Base-by-base conservation (phyloP, 2,888 invertebrate genomes). In the Drosophila incognita region DNA sequence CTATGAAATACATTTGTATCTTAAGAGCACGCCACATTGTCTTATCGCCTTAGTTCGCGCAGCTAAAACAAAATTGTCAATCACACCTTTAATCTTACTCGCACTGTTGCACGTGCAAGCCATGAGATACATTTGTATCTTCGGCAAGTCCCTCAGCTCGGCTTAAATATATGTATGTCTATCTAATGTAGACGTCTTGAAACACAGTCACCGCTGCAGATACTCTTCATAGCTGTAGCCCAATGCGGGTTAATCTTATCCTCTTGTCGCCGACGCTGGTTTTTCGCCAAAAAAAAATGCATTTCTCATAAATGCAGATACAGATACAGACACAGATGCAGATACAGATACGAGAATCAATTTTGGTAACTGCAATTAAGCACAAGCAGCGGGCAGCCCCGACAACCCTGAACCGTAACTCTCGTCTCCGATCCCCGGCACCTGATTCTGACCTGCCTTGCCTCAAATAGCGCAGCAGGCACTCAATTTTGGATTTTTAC, bases 171-270 rank as follows among this genome's bases (percentile, higher is more conserved):
- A 46, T 52, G 27, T 27, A 46, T 27, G 21, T 66, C 24, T 42
- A n/a, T 56, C 38, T 13, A 29, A 35, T 51, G 36, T 29, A n/a
- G 27, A 56, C 29, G 54, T 29, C 40, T 31, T 57, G 57, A n/a
- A 59, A 27, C 58, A 59, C 24, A 27, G 54, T 38, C 29, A 10
- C 35, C 35, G 27, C 27, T 68, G 51, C 49, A 63, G 70, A 58
- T 49, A 71, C 57, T 35, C 49, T 49, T 40, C 52, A 54, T 60
- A 52, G 51, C 52, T 46, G 18, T 21, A 13, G 27, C 48, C 18
- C 21, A 21, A 79, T 79, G 75, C 79, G 79, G 79, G 82, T 53
- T 63, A 54, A 83, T 83, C 83, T 83, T 63, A 82, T 71, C 36
- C 59, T 63, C 67, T 35, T 62, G 7, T 60, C 40, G 56, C 60